Conservation (phyloP, 1,140 invertebrate species). For the Ganaspis sp. region DNA sequence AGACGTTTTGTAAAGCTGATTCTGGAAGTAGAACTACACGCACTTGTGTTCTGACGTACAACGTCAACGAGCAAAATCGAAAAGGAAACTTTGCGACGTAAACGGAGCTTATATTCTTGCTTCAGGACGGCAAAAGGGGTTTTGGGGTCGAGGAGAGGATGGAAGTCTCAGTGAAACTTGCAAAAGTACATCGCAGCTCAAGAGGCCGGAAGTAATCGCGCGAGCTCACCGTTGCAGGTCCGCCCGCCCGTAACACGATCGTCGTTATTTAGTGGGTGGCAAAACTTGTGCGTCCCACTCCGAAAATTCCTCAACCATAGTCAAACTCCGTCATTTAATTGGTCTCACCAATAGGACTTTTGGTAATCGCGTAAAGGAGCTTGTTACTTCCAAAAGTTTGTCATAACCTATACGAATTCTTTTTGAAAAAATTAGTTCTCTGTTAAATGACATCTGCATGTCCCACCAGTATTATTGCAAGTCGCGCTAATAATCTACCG, state of each 20-base stretch:
- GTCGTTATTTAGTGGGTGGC: slow-evolving; percentile 66
- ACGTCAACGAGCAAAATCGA: slow-evolving; percentile 57
- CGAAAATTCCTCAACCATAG: slow-evolving; percentile 32
- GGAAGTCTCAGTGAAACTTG: slow-evolving; percentile 62
- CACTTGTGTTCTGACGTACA: slow-evolving; percentile 51
- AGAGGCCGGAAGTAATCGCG: slow-evolving; percentile 74
- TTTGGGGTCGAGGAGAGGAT: slow-evolving; percentile 33
- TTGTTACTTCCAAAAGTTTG: slow-evolving; percentile 18
- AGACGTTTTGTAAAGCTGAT: slow-evolving; percentile 46
- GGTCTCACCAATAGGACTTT: slow-evolving; percentile 25
- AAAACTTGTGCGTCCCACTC: slow-evolving; percentile 53
- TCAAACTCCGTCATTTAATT: slow-evolving; percentile 48
- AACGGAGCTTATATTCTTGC: slow-evolving; percentile 67
- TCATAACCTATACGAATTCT: too few species aligned
- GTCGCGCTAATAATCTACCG: too few species aligned
- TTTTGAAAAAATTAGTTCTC: too few species aligned
- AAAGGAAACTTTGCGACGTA: slow-evolving; percentile 68
- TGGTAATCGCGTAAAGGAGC: neutral
- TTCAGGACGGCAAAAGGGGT: slow-evolving; percentile 27
- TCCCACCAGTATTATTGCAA: too few species aligned
- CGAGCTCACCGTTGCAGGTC: slow-evolving; percentile 58
- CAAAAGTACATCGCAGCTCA: slow-evolving; percentile 73
- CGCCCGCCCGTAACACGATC: slow-evolving; percentile 57
- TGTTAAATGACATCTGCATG: too few species aligned
- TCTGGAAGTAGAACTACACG: slow-evolving; percentile 47